Evolutionary conservation across 1,140 invertebrate species (phyloP).

Genomic region (Branchinecta lynchi): DNA sequence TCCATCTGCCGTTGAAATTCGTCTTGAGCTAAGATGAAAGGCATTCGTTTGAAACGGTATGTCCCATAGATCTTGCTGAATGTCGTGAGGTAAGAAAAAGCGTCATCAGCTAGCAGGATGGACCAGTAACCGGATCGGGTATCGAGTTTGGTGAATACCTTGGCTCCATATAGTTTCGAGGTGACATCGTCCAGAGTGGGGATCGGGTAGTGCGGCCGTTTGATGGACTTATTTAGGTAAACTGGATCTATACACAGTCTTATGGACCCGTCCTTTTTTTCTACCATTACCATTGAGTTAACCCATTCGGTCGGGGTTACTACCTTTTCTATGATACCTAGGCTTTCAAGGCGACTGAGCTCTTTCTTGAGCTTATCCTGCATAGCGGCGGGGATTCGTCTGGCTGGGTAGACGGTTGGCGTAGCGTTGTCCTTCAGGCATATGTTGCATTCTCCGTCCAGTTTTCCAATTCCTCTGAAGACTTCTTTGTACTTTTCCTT

Average conservation of each 20-base stretch:
- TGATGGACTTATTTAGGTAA: conserved; percentile 1
- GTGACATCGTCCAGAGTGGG: conserved; percentile 4
- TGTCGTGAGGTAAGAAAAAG: background rate
- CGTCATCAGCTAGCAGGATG: background rate
- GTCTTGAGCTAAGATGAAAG: background rate
- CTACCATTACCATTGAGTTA: too few relatives aligned
- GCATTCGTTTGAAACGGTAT: background rate
- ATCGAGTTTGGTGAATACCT: conserved; percentile 1
- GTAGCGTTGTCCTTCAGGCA: conserved; percentile 4
- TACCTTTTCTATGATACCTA: too few relatives aligned
- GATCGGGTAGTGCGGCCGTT: background rate
- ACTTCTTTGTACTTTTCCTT: conserved; percentile 10
- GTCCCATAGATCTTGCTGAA: background rate
- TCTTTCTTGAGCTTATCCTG: too few relatives aligned
- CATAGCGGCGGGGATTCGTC: background rate
- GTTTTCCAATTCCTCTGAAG: too few relatives aligned
- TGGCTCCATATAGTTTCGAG: background rate
- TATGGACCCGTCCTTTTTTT: conserved; percentile 9
- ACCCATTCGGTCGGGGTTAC: too few relatives aligned
- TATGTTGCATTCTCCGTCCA: conserved; percentile 9
- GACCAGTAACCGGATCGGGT: background rate
- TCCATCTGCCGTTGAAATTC: conserved; percentile 3
- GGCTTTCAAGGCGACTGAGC: too few relatives aligned
- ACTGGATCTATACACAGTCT: conserved; percentile 9
- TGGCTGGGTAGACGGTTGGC: background rate